Percentiles rank a stretch among this genome's conserved stretches.
Conservation (phyloP, 2,113 vertebrate species). For the Abramis brama region DNA sequence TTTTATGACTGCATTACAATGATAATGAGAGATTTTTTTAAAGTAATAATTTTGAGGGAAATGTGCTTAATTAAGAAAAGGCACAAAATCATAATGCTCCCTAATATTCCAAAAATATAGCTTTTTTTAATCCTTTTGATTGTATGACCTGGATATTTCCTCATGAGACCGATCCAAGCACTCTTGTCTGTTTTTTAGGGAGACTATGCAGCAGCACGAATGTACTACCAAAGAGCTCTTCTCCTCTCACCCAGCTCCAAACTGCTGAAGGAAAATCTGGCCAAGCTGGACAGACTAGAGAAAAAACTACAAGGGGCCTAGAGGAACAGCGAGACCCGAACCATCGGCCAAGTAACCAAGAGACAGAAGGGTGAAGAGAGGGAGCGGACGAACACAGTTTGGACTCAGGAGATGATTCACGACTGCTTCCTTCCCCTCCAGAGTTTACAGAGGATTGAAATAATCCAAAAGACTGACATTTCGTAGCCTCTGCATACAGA, state of each 20-base stretch:
- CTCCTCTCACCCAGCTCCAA: constrained; percentile 88
- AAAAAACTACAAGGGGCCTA: constrained; percentile 78
- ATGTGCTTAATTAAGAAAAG: neutral
- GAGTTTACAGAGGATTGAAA: neutral
- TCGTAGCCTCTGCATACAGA: neutral
- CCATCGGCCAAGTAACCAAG: neutral
- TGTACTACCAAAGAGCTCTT: constrained; percentile 89
- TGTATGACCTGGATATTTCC: neutral
- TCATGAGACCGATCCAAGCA: neutral
- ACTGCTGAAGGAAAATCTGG: constrained; percentile 92
- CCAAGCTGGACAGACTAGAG: constrained; percentile 93
- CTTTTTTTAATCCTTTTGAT: neutral
- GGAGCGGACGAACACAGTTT: neutral
- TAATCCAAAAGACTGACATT: neutral
- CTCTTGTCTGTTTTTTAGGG: constrained; percentile 74
- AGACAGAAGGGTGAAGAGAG: constrained; percentile 1
- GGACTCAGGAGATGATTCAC: constrained; percentile 33
- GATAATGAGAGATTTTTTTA: too few species aligned
- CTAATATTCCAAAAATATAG: too few species aligned
- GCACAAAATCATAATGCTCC: too few species aligned
- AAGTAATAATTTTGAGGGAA: neutral
- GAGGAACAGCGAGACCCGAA: constrained; percentile 51
- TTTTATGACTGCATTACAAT: too few species aligned
- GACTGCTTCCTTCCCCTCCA: neutral
- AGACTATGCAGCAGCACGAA: constrained; percentile 86